phyloP scores from a whole-genome alignment of 2,888 invertebrate genomes.

The Agrotis clavis region DNA sequence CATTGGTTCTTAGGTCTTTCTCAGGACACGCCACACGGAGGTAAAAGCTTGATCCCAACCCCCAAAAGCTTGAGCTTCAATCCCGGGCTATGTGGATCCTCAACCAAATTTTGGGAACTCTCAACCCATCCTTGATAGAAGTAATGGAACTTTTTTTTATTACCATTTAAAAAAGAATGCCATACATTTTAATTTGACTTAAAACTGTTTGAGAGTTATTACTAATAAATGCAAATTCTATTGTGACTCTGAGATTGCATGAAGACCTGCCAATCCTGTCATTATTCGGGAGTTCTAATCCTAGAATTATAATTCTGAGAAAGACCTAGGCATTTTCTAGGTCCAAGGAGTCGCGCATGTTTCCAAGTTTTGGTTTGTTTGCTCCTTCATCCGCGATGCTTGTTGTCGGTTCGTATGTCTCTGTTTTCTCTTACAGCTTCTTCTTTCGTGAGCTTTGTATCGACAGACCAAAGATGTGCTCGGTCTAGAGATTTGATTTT shows the following conservation, averaged over 20 bases:
- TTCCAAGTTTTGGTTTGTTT: conserved; percentile 90
- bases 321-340: conserved; percentile 90
- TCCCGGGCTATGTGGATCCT: conserved; percentile 85
- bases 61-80: conserved; percentile 85
- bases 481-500: not conserved
- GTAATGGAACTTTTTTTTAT: not conserved
- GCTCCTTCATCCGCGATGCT: conserved; percentile 85
- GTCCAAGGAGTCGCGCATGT: conserved; percentile 89
- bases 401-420: conserved; percentile 80
- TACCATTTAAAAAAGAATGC: not conserved
- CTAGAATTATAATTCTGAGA: conserved; percentile 82
- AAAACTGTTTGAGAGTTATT: conserved; percentile 24
- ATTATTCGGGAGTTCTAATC: conserved; percentile 36
- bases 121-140: conserved; percentile 49
- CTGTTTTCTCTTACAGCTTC: conserved; percentile 69
- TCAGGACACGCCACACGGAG: conserved; percentile 89
- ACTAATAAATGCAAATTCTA: conserved; percentile 13
- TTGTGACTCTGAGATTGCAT: conserved; percentile 30
- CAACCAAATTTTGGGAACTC: conserved; percentile 89
- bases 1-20: conserved; percentile 91
- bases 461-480: conserved; percentile 43
- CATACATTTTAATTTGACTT: conserved; percentile 12
- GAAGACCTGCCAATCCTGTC: conserved; percentile 35
- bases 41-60: conserved; percentile 86
- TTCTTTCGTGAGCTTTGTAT: conserved; percentile 44